Base-by-base conservation (phyloP, 2,888 invertebrate genomes). In the Synergus laeviventris region DNA sequence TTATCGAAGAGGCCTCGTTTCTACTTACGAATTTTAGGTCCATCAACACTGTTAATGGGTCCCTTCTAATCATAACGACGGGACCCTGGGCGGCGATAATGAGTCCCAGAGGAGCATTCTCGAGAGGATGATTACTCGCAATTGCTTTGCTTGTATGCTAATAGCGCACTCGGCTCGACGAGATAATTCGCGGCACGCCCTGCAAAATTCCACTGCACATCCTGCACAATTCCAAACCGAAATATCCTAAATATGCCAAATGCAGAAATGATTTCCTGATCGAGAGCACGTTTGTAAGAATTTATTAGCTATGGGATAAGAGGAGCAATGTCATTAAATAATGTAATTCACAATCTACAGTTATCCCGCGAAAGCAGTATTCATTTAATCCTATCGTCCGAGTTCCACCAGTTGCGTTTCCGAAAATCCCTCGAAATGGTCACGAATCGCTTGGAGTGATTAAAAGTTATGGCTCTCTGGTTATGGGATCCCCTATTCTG, bases 331-430 rank as follows among this genome's bases (percentile, higher is more conserved):
- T 56, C 21, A 56, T 21, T 56, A 18, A 56, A 56, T 56, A 21
- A 56, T 11, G 4, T 49, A 49, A 49, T 49, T 49, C 49, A 75
- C 75, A 77, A 61, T 61, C 61, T 77, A 62, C 74, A 66, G 75
- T 75, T 77, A 75, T 73, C 74, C 74, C 45, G 59, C 76, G 64
- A 76, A 78, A 78, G 76, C 76, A 66, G 76, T 60, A 78, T 78
- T 78, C 75, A 78, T 73, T 78, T 76, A 78, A 78, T 78, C 74
- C 60, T 60, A 74, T 45, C 24, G 39, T 59, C 45, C 16, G 66
- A 62, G 39, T 76, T 39, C 75, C 70, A 78, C 74, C 78, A 76
- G 76, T 74, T 78, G 78, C 76, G 31, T 49, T 60, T 60, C 60
- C 66, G 70, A 74, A 73, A 78, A 70, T 76, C 60, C 76, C 60